A percentile compares a stretch with the other conserved stretches of the same genome.
Evolutionary conservation across 1,140 invertebrate species (phyloP).

Genomic region (Samia ricini): DNA sequence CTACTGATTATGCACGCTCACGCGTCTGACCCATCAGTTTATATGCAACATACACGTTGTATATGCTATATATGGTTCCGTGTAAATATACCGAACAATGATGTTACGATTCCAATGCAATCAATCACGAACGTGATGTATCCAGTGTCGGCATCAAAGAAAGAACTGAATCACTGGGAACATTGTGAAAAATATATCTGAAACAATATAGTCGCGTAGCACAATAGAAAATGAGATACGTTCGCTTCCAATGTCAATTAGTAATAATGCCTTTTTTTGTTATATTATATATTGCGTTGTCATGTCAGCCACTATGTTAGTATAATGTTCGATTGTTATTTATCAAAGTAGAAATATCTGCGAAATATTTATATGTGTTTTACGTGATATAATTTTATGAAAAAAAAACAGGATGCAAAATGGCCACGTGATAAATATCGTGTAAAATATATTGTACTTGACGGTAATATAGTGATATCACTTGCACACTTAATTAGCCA

Average conservation of each 20-base stretch:
- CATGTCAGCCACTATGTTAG: not conserved
- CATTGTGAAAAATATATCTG: not conserved
- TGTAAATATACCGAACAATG: not conserved
- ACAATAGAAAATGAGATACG: not conserved
- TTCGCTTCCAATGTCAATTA: not conserved
- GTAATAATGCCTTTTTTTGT: not conserved
- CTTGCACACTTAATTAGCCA: too few species aligned
- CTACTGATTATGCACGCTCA: not conserved
- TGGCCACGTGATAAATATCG: too few species aligned
- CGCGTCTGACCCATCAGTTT: not conserved
- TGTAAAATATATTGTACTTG: too few species aligned
- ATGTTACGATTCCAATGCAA: not conserved
- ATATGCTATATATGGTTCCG: not conserved
- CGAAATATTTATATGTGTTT: too few species aligned
- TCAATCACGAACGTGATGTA: not conserved
- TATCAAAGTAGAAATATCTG: too few species aligned
- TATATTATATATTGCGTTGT: not conserved
- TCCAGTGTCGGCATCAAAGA: not conserved
- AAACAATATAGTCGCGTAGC: not conserved
- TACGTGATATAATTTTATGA: too few species aligned
- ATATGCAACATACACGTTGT: not conserved
- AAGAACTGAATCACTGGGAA: not conserved
- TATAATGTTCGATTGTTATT: too few species aligned
- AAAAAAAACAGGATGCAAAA: too few species aligned
- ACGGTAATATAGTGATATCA: too few species aligned